A percentile compares a stretch with the other conserved stretches of the same genome.
phyloP scores from a whole-genome alignment of 2,113 vertebrate genomes.

The Mus pahari region DNA sequence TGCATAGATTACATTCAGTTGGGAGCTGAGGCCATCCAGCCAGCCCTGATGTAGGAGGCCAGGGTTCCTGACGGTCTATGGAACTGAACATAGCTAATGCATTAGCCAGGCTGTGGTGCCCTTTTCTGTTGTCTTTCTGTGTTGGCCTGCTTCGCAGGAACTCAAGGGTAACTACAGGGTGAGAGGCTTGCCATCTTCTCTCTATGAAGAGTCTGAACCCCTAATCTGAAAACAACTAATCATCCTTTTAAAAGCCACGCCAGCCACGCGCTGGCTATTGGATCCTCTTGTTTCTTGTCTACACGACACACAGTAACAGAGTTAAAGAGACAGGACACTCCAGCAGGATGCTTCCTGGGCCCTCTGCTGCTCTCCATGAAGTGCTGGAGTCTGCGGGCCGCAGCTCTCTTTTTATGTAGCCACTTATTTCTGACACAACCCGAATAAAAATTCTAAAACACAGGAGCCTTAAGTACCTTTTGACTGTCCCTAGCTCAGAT shows the following conservation, averaged over 20 bases:
- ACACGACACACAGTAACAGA: neutral
- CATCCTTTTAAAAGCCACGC: neutral
- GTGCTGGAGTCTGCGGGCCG: too few relatives aligned
- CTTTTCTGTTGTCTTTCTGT: neutral
- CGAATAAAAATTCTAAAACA: neutral
- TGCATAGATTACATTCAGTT: neutral
- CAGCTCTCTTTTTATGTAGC: neutral
- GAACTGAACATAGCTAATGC: neutral
- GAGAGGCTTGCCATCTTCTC: neutral
- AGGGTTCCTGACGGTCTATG: neutral
- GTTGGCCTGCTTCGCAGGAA: neutral
- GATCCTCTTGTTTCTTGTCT: neutral
- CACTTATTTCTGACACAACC: neutral
- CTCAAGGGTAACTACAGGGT: slow-evolving; percentile 7
- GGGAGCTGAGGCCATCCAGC: neutral
- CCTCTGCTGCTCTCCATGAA: neutral
- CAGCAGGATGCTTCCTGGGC: neutral
- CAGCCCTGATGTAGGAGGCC: neutral
- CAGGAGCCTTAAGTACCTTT: neutral
- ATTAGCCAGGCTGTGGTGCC: neutral
- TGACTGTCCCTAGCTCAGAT: neutral
- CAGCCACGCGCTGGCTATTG: neutral
- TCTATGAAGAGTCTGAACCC: neutral
- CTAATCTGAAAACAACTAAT: neutral
- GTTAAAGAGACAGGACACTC: neutral